Evolutionary conservation across 1,140 invertebrate species (phyloP).

Genomic region (Colletes latitarsis): DNA sequence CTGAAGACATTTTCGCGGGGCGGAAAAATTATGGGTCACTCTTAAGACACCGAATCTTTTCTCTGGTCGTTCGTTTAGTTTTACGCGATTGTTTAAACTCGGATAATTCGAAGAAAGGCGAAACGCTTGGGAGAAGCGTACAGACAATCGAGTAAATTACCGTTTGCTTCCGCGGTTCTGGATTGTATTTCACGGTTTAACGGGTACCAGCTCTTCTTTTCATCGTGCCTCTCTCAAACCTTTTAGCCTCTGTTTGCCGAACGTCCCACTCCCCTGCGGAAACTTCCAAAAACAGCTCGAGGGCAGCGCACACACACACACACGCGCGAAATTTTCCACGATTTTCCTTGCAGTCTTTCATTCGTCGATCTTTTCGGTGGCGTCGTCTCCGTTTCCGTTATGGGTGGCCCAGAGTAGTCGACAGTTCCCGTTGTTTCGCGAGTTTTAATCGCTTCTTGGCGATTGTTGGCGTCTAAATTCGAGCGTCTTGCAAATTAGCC

Average conservation of each 20-base stretch:
- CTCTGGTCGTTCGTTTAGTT: neutral
- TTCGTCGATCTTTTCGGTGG: neutral
- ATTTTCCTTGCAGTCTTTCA: conserved; percentile 16
- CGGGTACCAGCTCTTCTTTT: conserved; percentile 45
- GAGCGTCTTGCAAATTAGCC: neutral
- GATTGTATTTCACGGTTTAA: conserved; percentile 54
- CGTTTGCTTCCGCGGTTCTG: conserved; percentile 31
- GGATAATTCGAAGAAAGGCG: conserved; percentile 9
- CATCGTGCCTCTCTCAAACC: conserved; percentile 38
- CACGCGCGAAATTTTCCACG: neutral
- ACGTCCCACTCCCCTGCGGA: neutral
- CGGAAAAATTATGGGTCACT: too few species aligned
- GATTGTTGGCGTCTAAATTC: neutral
- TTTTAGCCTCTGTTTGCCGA: conserved; percentile 56
- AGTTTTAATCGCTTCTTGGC: neutral
- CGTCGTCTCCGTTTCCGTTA: neutral
- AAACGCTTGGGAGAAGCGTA: conserved; percentile 12
- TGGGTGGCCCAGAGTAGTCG: neutral
- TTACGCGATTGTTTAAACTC: neutral
- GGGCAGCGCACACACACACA: conserved; percentile 7
- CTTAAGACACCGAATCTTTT: too few species aligned
- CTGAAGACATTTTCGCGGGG: neutral
- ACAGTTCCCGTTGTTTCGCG: neutral
- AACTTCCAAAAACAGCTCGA: conserved; percentile 46
- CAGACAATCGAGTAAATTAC: conserved; percentile 53